Base-by-base conservation (phyloP, 2,113 vertebrate species). In the Todiramphus saurophagus region DNA sequence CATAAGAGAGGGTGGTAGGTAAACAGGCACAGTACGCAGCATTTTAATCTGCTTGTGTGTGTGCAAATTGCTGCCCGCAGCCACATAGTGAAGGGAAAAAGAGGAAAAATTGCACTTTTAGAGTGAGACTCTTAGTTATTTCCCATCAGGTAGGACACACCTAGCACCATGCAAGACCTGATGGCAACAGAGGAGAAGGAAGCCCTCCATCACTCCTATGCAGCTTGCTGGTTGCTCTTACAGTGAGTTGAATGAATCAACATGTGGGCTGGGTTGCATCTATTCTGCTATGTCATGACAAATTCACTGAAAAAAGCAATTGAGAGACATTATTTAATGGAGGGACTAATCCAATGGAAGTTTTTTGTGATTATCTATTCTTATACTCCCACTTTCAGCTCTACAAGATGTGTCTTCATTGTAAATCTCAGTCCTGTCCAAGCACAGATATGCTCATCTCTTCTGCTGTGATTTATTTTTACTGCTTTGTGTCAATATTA, bases 381-480 rank as follows among this genome's bases (percentile, higher is more conserved):
- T 60, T 33, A 17, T 76, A 84, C 35, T 82, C 44, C 39, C n/a
- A 33, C 12, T 2, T 25, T 46, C 28, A 46, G 13, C 8, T 87
- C 12, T 48, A 18, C n/a, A 79, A 55, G 53, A 51, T 58, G 55
- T 18, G 9, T 20, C 43, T 93, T 89, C 43, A 62, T 78, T 91
- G 43, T 67, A 82, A 94, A 81, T 68, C 14, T 18, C 17, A 77
- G 11, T 30, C 35, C 53, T n/a, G 37, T 44, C 75, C 53, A 88
- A 21, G 8, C 48, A 60, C 35, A 68, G 27, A 33, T 20, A 58
- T 19, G 13, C 20, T 88, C 28, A 43, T 86, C 53, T 83, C 21
- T 83, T 88, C 23, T 83, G 39, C 43, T 93, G 28, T 75, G 58
- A 69, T 93, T 92, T 87, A 68, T 90, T 96, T 96, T 89, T 78